These are phyloP conservation scores for Fopius arisanus DNA, from an alignment of 1,140 invertebrate species.

Conservation along the genomic window DNA sequence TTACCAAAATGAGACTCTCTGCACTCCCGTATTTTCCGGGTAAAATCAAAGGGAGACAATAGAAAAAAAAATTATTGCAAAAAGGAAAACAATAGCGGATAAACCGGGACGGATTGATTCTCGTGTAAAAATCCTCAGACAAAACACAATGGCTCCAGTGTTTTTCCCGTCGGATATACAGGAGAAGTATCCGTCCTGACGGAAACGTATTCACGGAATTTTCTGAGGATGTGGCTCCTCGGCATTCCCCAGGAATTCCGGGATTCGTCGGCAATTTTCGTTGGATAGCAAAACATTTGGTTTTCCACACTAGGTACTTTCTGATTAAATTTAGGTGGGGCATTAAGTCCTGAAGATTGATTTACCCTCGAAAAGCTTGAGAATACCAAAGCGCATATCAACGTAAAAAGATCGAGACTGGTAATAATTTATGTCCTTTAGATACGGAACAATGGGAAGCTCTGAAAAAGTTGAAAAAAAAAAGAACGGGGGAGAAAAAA, in stretches of 20 bases:
- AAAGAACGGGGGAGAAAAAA: not conserved
- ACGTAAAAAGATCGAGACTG: conserved; percentile 24
- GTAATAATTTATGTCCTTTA: conserved; percentile 22
- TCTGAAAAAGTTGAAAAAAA: not conserved
- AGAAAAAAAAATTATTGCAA: not conserved
- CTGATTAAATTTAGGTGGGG: conserved; percentile 27
- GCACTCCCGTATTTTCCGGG: not conserved
- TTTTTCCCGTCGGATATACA: conserved; percentile 5
- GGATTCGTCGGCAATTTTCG: conserved; percentile 7
- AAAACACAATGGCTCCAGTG: not conserved
- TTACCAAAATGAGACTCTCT: not conserved
- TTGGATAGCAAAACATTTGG: not conserved
- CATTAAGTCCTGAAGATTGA: conserved; percentile 12
- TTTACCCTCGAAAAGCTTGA: not conserved
- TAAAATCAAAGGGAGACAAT: not conserved
- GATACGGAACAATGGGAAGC: conserved; percentile 13
- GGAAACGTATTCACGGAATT: conserved; percentile 35
- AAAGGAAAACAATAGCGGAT: not conserved
- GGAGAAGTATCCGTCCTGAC: conserved; percentile 20
- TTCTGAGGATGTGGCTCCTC: conserved; percentile 17
- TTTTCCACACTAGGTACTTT: not conserved
- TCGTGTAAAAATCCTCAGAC: not conserved
- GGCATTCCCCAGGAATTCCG: conserved; percentile 21
- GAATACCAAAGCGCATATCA: conserved; percentile 26
- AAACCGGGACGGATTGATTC: not conserved